Base-by-base conservation (phyloP, 2,888 invertebrate genomes). In the Epinotia demarniana region DNA sequence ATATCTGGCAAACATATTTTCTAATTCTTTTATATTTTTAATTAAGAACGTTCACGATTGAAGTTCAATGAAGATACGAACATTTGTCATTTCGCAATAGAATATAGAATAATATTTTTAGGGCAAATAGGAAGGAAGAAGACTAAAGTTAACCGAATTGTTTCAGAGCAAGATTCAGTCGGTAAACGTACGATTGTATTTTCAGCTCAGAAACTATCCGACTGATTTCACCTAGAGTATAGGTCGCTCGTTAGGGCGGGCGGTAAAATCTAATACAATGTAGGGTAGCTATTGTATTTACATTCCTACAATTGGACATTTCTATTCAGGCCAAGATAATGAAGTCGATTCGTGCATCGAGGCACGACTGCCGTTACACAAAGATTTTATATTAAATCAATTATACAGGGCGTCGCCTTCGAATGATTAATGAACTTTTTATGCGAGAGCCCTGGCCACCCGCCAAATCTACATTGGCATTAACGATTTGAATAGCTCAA, bases 401-500 rank as follows among this genome's bases (percentile, higher is more conserved):
- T 87, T 85, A 87, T 79, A 79, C 75, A 67, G 75, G 77, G 79
- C 77, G 78, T 80, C 81, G 82, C 80, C 72, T 79, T 83, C 79
- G 78, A 70, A 85, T 89, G 87, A 89, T 89, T 87, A 88, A 90
- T 87, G 85, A 84, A 85, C 80, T 86, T 89, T 88, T 88, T 87
- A 86, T 86, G 82, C 82, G 76, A 72, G 76, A 61, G 75, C 39
- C 77, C 77, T 89, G 89, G 89, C 87, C 78, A 69, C 78, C 80
- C 79, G 88, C 89, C 89, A 89, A 89, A 86, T 88, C 84, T 85
- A 83, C 86, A 86, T 86, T 86, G 86, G 86, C 86, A 85, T 86
- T 85, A 87, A 83, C 83, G 82, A 79, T 83, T 85, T 84, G 81
- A 83, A 85, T 84, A 77, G 77, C 73, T 79, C 79, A 79, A 79